Percentiles rank a stretch among this genome's conserved stretches.
phyloP scores from a whole-genome alignment of 2,797 vertebrate genomes.

The Limnodromus scolopaceus region DNA sequence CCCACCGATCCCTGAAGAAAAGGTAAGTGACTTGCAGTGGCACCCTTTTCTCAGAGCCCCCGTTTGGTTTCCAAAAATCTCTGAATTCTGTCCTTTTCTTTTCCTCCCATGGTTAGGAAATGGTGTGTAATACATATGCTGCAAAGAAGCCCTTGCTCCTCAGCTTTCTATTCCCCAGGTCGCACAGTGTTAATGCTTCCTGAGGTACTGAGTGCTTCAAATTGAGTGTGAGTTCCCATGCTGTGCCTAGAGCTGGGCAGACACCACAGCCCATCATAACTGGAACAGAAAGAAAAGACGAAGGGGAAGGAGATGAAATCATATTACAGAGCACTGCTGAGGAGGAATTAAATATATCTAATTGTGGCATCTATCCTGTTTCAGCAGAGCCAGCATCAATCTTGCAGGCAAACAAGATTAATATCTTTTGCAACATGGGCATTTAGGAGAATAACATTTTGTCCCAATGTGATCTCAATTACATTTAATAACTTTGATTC shows the following conservation, averaged over 20 bases:
- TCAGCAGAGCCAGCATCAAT: conserved; percentile 69
- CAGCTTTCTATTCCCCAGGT: not conserved
- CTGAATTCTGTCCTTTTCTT: not conserved
- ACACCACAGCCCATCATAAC: conserved; percentile 15
- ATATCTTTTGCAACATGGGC: conserved; percentile 62
- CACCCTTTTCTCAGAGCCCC: not conserved
- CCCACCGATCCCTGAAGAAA: conserved; percentile 82
- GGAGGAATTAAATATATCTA: conserved; percentile 69
- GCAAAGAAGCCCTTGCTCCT: not conserved
- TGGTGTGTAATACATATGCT: not conserved
- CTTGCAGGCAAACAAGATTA: conserved; percentile 72
- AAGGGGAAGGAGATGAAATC: conserved; percentile 39
- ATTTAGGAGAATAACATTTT: conserved; percentile 72
- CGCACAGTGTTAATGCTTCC: conserved; percentile 35
- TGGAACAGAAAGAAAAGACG: conserved; percentile 22
- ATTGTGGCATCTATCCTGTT: conserved; percentile 62
- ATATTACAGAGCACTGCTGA: conserved; percentile 63
- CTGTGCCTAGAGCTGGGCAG: conserved; percentile 48
- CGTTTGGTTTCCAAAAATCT: fast-evolving
- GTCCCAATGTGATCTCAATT: conserved; percentile 70
- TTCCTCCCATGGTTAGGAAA: not conserved
- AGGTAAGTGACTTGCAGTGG: conserved; percentile 78
- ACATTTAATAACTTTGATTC: conserved; percentile 58
- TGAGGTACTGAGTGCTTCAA: conserved; percentile 15
- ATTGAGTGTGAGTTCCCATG: conserved; percentile 45